Evolutionary conservation across 1,140 invertebrate genomes (phyloP).

Genomic region (Drosophila sucinea): DNA sequence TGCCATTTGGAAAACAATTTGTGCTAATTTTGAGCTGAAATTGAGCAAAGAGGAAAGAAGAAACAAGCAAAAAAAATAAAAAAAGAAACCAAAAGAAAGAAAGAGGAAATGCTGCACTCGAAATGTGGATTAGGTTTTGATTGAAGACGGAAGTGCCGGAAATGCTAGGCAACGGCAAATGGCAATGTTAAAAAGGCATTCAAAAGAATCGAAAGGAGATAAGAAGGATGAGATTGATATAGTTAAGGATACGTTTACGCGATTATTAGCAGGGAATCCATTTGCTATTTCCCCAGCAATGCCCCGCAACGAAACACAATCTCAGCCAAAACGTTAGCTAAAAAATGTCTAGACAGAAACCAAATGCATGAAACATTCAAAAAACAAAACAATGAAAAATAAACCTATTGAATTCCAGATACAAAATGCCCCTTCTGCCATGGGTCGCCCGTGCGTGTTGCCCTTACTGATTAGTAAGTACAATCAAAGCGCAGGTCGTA

Average conservation of each 20-base stretch:
- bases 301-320: constrained; percentile 22
- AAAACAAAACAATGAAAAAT: constrained; percentile 1
- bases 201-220: not conserved
- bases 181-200: constrained; percentile 4
- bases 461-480: constrained; percentile 44
- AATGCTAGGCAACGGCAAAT: constrained; percentile 9
- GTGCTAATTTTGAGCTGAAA: constrained; percentile 38
- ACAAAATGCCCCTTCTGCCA: constrained; percentile 23
- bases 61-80: not conserved
- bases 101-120: constrained; percentile 6
- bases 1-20: constrained; percentile 49
- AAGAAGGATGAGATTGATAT: not conserved
- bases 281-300: not conserved
- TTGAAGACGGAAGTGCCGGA: not conserved
- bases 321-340: not conserved
- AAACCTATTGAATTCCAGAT: constrained; percentile 1
- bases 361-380: constrained; percentile 41
- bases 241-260: not conserved
- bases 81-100: not conserved
- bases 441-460: not conserved
- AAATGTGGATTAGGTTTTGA: constrained; percentile 17
- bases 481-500: constrained; percentile 61
- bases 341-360: constrained; percentile 63
- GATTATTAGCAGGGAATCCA: not conserved
- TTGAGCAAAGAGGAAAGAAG: constrained; percentile 19